Base-by-base conservation (phyloP, 2,888 invertebrate genomes). In the Diarsia rubi region DNA sequence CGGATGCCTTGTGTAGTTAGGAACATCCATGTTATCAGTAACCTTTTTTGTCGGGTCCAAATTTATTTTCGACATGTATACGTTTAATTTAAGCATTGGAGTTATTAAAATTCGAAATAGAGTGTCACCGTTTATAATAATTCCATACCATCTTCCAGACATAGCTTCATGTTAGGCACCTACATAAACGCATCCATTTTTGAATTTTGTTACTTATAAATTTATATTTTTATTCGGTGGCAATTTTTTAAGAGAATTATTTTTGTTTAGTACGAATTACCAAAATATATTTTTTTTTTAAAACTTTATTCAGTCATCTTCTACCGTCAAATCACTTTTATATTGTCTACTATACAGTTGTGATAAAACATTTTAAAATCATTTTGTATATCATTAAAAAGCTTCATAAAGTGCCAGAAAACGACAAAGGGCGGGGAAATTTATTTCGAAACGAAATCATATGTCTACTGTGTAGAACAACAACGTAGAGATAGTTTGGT, bases 1-100 rank as follows among this genome's bases (percentile, higher is more conserved):
- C 88, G 97, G 97, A 79, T 97, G 97, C 91, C 97, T 97, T 94
- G 97, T 97, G 89, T 97, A 97, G 95, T 86, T 79, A 82, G 81
- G 75, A 68, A 79, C 74, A 73, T 83, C 77, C 75, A 74, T 70
- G 67, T 74, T 84, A 66, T 73, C 74, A 84, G 81, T 84, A 88
- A 89, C 81, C 84, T 87, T 89, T 88, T 89, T 89, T 88, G 92
- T 93, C 92, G 95, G 95, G 95, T 95, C 95, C 95, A 95, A 96
- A 93, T 91, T 89, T 91, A 89, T 92, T 94, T 93, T 92, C 90
- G 93, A 93, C 91, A 92, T 92, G 94, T 95, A 94, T 95, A 95
- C 95, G 94, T 95, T 92, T 94, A 93, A 90, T 92, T 92, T 93
- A 93, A 94, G 93, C 90, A 90, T 92, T 91, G 90, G 90, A 90